Percentiles rank a stretch among this genome's conserved stretches.
Conservation (phyloP, 2,888 invertebrate genomes). For the Gymnosoma rotundatum region DNA sequence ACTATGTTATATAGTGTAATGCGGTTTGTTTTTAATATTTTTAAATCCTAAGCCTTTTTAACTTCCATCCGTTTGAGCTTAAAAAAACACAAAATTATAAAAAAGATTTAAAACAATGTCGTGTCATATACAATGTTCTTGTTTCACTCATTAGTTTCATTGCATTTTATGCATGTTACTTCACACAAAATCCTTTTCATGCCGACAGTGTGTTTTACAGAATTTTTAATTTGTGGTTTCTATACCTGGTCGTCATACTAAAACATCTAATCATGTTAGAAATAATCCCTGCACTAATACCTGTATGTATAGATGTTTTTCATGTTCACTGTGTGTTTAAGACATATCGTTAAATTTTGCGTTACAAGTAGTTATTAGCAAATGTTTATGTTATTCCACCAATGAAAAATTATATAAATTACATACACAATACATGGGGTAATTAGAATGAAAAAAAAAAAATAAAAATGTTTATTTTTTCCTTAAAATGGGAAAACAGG, state of each 20-base stretch:
- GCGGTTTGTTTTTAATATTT: background rate
- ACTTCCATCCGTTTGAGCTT: background rate
- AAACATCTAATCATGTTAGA: conserved; percentile 41
- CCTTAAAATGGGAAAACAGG: background rate
- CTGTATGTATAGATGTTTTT: background rate
- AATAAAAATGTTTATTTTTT: too few relatives aligned
- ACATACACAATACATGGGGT: conserved; percentile 24
- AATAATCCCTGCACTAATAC: conserved; percentile 37
- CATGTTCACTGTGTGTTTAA: background rate
- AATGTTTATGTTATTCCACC: conserved; percentile 62
- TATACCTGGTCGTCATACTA: conserved; percentile 52
- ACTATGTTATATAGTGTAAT: conserved; percentile 26
- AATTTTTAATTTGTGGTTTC: conserved; percentile 66
- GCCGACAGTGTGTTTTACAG: conserved; percentile 15
- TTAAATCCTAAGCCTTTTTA: background rate
- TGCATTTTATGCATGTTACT: conserved; percentile 46
- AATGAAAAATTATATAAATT: conserved; percentile 69
- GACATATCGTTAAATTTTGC: conserved; percentile 51
- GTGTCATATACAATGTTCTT: conserved; percentile 53
- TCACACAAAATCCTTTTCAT: conserved; percentile 30
- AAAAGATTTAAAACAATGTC: conserved; percentile 13
- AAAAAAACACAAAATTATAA: background rate
- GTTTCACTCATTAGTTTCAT: conserved; percentile 44
- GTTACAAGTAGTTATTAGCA: conserved; percentile 64
- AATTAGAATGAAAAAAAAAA: conserved; percentile 57